phyloP scores from a whole-genome alignment of 1,140 invertebrate genomes.

The Magallana gigas region DNA sequence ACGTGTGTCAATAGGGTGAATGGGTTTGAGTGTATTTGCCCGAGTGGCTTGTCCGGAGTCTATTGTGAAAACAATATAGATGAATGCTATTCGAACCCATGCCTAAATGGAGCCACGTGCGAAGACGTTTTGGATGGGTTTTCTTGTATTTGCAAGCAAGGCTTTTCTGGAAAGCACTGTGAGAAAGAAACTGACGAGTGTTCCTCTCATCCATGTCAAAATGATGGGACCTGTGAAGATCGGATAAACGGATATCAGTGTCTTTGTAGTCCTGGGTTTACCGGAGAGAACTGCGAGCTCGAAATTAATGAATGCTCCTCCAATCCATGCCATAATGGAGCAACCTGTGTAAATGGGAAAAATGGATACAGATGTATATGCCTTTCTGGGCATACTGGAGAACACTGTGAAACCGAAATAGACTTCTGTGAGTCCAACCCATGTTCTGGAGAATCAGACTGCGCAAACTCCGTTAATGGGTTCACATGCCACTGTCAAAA shows the following conservation, averaged over 20 bases:
- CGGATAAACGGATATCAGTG: conserved; percentile 51
- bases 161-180: conserved; percentile 62
- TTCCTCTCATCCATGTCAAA: conserved; percentile 34
- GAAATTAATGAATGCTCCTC: conserved; percentile 64
- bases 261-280: conserved; percentile 54
- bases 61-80: conserved; percentile 66
- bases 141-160: conserved; percentile 61
- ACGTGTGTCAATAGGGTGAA: conserved; percentile 77
- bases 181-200: conserved; percentile 41
- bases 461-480: conserved; percentile 56
- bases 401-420: conserved; percentile 84
- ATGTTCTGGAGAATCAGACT: conserved; percentile 65
- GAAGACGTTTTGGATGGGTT: conserved; percentile 58
- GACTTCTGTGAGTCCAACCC: conserved; percentile 63
- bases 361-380: conserved; percentile 60
- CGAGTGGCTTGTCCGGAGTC: conserved; percentile 58
- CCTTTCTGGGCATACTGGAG: conserved; percentile 59
- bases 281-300: conserved; percentile 64
- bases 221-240: conserved; percentile 59
- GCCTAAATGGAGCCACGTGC: conserved; percentile 69
- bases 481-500: conserved; percentile 90
- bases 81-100: conserved; percentile 63
- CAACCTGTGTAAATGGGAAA: conserved; percentile 41
- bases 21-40: conserved; percentile 69
- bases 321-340: conserved; percentile 62